Base-by-base conservation (phyloP, 2,113 vertebrate genomes). In the Hydrochoerus hydrochaeris region DNA sequence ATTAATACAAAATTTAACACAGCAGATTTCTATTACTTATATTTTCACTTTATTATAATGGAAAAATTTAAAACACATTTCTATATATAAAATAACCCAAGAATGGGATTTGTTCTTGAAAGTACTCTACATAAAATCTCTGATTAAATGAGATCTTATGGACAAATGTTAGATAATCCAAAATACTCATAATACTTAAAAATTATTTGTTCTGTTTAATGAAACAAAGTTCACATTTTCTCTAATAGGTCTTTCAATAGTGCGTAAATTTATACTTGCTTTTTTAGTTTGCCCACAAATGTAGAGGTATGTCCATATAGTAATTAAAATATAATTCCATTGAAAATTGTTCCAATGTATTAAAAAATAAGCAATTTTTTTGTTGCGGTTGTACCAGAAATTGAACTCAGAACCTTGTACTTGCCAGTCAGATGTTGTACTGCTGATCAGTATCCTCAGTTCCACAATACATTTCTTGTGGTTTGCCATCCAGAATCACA, bases 41-140 rank as follows among this genome's bases (percentile, higher is more conserved):
- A 82, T 82, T 63, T 95, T 87, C 57, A 65, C 87, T 93, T 95
- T 22, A 52, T 58, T 91, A 7, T 80, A 26, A 19, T 63, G 26
- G 44, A 44, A 4, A 85, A 83, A 12, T 2, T 91, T 60, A 60
- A 94, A 78, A 85, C 41, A 69, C 3, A 8, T 1, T 57, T 83
- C 7, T 41, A 19, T 57, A 54, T 60, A 49, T n/a, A 91, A 87
- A 90, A 86, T 86, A 63, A 87, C 10, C 7, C 81, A 58, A 85
- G 1, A 3, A 69, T 93, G 20, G 83, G 22, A 65, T 38, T 28
- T 54, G 5, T 67, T 94, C 10, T 80, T 78, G 19, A 41, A 3
- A 69, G 22, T 62, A n/a, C 7, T 57, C 28, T 84, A 75, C 22
- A 58, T 80, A 63, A 78, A 80, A 82, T 71, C 49, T 10, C 0